Evolutionary conservation across 37 sponge, comb jelly and placozoan species (phyloP).

Genomic region (Diacarnus erythraeanus): DNA sequence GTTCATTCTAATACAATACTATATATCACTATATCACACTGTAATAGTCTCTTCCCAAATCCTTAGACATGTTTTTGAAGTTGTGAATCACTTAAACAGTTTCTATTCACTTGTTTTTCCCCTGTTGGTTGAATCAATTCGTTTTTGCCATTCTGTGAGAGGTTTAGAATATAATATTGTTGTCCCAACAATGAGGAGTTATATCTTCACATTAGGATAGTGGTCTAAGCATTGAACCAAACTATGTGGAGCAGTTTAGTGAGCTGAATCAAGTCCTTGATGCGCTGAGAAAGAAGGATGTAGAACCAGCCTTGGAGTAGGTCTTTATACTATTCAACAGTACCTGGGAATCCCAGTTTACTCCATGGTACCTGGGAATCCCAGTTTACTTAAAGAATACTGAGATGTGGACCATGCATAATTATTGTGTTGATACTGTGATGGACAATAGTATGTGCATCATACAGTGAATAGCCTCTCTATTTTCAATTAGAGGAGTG

Average conservation of each 20-base stretch:
- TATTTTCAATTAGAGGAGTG: too few relatives aligned
- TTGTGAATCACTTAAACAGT: neutral
- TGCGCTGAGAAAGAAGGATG: conserved; percentile 43
- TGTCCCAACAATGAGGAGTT: neutral
- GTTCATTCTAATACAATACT: neutral
- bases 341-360: neutral
- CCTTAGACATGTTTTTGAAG: too few relatives aligned
- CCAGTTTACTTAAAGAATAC: too few relatives aligned
- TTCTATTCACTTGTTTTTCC: neutral
- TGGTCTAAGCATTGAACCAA: conserved; percentile 36
- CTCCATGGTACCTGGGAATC: neutral
- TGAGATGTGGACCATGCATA: too few relatives aligned
- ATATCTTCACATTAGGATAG: conserved; percentile 56
- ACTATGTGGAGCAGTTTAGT: conserved; percentile 59
- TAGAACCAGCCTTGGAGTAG: conserved; percentile 74
- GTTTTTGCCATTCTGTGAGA: neutral
- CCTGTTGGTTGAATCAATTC: neutral
- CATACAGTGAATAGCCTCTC: too few relatives aligned
- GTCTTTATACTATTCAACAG: neutral
- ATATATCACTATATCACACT: neutral
- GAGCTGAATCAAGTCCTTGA: conserved; percentile 72
- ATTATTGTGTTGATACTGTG: too few relatives aligned
- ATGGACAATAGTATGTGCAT: too few relatives aligned
- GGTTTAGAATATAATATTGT: too few relatives aligned
- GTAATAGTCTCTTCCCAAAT: too few relatives aligned